These are phyloP conservation scores for Linnaemya tessellans DNA, from an alignment of 2,888 invertebrate species.

Conservation along the genomic window DNA sequence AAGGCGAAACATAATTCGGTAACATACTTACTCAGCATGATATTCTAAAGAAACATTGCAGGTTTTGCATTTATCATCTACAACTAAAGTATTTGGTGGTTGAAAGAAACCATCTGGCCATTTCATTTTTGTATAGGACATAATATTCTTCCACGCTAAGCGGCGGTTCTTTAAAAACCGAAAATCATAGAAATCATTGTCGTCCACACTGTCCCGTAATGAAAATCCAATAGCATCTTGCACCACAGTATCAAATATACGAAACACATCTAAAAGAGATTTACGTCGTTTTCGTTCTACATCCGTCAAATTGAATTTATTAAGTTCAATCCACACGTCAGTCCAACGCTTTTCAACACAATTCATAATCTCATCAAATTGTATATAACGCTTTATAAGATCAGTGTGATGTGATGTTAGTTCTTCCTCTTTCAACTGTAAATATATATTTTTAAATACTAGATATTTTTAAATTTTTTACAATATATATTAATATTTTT, in stretches of 20 bases:
- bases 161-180: constrained; percentile 80
- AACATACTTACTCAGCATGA: constrained; percentile 80
- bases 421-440: constrained; percentile 80
- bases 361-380: constrained; percentile 86
- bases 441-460: constrained; percentile 3
- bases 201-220: constrained; percentile 79
- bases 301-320: constrained; percentile 81
- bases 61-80: constrained; percentile 81
- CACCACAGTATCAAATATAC: constrained; percentile 81
- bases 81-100: constrained; percentile 80
- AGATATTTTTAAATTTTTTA: background rate
- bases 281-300: constrained; percentile 81
- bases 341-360: constrained; percentile 84
- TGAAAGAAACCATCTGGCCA: constrained; percentile 81
- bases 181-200: constrained; percentile 81
- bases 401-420: constrained; percentile 80
- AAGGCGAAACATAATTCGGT: background rate
- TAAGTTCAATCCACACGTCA: constrained; percentile 82
- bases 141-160: constrained; percentile 82
- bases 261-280: constrained; percentile 80
- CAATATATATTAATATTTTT: constrained; percentile 69
- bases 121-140: constrained; percentile 81
- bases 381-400: constrained; percentile 84
- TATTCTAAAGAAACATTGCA: constrained; percentile 81
- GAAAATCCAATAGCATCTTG: constrained; percentile 80